Conservation (phyloP, 2,113 vertebrate genomes). For the Myrmecophaga tridactyla region DNA sequence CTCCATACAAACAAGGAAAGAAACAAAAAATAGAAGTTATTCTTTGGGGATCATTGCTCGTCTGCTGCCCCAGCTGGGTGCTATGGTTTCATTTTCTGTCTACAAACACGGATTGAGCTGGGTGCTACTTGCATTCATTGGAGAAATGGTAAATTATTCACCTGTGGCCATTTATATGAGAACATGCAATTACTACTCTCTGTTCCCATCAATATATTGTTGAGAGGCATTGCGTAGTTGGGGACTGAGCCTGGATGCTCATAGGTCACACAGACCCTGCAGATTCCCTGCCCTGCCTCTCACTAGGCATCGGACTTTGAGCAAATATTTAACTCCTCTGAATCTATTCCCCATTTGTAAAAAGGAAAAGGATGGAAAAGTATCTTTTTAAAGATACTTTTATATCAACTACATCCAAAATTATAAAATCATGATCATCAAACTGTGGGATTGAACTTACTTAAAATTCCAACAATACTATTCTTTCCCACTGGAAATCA, state of each 20-base stretch:
- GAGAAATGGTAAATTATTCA: neutral
- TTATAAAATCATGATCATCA: slow-evolving; percentile 21
- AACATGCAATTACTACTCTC: neutral
- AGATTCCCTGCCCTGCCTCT: neutral
- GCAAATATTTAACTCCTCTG: neutral
- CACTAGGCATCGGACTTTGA: neutral
- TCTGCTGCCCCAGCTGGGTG: neutral
- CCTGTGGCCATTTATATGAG: neutral
- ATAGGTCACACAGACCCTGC: too few species aligned
- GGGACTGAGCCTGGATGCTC: too few species aligned
- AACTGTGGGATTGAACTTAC: slow-evolving; percentile 49
- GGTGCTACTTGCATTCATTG: neutral
- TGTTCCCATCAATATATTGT: neutral
- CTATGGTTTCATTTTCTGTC: neutral
- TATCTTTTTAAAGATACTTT: neutral
- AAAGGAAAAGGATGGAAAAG: neutral
- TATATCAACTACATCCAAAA: neutral
- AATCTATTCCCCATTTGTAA: neutral
- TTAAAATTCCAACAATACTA: neutral
- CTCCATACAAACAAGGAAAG: neutral
- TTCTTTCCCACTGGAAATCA: neutral
- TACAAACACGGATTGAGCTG: neutral
- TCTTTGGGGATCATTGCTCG: neutral
- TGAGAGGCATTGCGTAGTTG: neutral
- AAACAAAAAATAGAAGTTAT: neutral